Base-by-base conservation (phyloP, 2,113 vertebrate species). In the Rattus rattus region DNA sequence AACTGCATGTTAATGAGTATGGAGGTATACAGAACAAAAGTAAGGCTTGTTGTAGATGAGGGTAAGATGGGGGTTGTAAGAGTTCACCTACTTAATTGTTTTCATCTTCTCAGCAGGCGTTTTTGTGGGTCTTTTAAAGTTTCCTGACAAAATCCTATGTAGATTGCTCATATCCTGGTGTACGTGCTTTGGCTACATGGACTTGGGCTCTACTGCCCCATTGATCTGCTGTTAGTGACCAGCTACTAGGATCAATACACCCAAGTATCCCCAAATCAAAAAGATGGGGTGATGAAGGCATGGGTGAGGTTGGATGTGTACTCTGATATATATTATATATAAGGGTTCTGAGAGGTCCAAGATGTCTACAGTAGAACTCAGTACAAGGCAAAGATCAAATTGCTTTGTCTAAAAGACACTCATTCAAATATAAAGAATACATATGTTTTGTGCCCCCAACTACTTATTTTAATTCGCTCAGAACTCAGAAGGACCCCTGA, bases 331-430 rank as follows among this genome's bases (percentile, higher is more conserved):
- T 88, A 61, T 59, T 73, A 59, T 49, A 59, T 80, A 63, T 47
- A 96, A 81, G 22, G 95, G 36, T 70, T 95, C 90, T 52, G 70
- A 52, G 13, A 91, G 47, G 30, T 94, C 96, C 94, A 52, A 86
- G 90, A 91, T 17, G 92, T 94, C n/a, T 96, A 87, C 0, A 79
- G 14, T 90, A 92, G 87, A 91, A 92, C 43, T 88, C 93, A 97
- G 69, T 63, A 91, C 72, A 56, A 96, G 63, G 20, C 47, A 95
- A 72, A 95, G 16, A 87, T 28, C 39, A 94, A 69, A 65, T 54
- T 56, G 1, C 73, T 91, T 83, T 84, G 56, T 63, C 16, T 80
- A 59, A 92, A 39, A 16, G 30, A 92, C n/a, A 85, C 59, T 36
- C 43, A 90, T 72, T 92, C 39, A 88, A 88, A 69, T 76, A 13